Conservation (phyloP, 2,113 vertebrate genomes). For the Pristiophorus japonicus region DNA sequence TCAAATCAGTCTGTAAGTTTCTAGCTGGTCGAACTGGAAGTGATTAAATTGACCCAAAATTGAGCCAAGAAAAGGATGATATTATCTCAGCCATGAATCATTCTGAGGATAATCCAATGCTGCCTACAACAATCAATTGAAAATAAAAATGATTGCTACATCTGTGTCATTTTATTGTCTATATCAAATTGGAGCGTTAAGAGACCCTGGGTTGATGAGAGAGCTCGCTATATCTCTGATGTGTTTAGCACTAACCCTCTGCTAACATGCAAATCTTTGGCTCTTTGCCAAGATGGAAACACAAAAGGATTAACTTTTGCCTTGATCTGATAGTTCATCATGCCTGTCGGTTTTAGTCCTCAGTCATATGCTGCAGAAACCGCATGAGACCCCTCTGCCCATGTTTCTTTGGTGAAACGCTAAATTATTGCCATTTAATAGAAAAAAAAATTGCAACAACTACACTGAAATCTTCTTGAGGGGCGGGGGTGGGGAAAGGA, state of each 20-base stretch:
- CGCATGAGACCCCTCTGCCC: background rate
- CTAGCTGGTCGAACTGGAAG: conserved; percentile 32
- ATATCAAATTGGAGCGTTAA: conserved; percentile 21
- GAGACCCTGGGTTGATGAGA: background rate
- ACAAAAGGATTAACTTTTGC: conserved; percentile 26
- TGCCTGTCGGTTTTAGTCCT: background rate
- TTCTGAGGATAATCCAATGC: conserved; percentile 7
- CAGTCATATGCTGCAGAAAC: background rate
- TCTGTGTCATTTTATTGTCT: background rate
- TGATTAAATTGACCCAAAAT: conserved; percentile 36
- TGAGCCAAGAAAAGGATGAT: conserved; percentile 18
- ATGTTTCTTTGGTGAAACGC: background rate
- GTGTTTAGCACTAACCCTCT: conserved; percentile 9
- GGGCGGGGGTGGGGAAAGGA: background rate
- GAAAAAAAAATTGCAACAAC: background rate
- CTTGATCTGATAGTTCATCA: background rate
- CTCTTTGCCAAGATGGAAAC: background rate
- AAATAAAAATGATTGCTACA: conserved; percentile 8
- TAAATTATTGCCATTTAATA: conserved; percentile 3
- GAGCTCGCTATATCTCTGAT: background rate
- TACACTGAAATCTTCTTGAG: background rate
- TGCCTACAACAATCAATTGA: conserved; percentile 21
- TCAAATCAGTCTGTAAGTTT: conserved; percentile 22
- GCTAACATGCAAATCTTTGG: conserved; percentile 23
- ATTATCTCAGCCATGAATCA: conserved; percentile 1